These are phyloP conservation scores for Alca torda DNA, from an alignment of 2,797 vertebrate species.

Conservation along the genomic window DNA sequence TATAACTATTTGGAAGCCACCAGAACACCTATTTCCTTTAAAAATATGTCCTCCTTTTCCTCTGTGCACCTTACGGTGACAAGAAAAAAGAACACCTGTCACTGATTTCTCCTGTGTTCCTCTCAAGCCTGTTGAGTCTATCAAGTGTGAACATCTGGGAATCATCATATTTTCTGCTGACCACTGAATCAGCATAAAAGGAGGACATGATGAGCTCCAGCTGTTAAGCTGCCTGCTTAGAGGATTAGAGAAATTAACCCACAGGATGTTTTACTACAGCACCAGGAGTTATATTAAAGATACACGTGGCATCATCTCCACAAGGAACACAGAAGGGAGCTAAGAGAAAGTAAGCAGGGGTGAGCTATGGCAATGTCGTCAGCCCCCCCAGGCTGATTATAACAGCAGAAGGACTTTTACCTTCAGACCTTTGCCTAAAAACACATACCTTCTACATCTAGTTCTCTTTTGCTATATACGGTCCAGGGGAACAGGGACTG, in stretches of 20 bases:
- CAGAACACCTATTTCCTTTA: not conserved
- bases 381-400: not conserved
- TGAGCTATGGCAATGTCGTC: not conserved
- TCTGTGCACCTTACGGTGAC: not conserved
- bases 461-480: not conserved
- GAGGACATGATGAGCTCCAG: slow-evolving; percentile 56
- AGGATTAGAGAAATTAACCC: slow-evolving; percentile 59
- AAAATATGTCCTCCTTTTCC: not conserved
- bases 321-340: not conserved
- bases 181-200: slow-evolving; percentile 56
- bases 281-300: slow-evolving; percentile 10
- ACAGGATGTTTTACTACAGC: not conserved
- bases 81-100: not conserved
- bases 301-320: not conserved
- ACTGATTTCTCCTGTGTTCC: slow-evolving; percentile 2
- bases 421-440: not conserved
- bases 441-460: not conserved
- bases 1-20: slow-evolving; percentile 3
- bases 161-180: slow-evolving; percentile 63
- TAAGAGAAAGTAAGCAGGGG: not conserved
- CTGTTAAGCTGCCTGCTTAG: slow-evolving; percentile 52
- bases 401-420: not conserved
- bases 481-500: not conserved
- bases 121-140: slow-evolving; percentile 47
- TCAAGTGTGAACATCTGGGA: slow-evolving; percentile 62